Percentiles rank a stretch among this genome's conserved stretches.
These are phyloP conservation scores for Chlorops oryzae DNA, from an alignment of 1,140 invertebrate species.

Conservation along the genomic window DNA sequence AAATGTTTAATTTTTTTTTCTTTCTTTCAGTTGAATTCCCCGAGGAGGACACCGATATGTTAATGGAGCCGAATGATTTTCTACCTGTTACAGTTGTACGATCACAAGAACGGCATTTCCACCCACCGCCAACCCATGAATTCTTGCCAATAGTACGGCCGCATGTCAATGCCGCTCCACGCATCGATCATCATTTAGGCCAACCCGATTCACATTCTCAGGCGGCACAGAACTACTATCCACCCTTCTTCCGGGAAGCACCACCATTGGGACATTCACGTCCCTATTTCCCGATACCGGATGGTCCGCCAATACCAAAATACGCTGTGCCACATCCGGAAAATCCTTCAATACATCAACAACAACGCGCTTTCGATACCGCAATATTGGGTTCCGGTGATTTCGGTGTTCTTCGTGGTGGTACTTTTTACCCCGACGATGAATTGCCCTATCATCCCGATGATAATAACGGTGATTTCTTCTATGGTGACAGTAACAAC, in stretches of 20 bases:
- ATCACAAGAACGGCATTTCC: constrained; percentile 32
- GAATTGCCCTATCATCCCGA: constrained; percentile 52
- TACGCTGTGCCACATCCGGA: constrained; percentile 8
- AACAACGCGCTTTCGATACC: constrained; percentile 39
- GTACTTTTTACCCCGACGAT: constrained; percentile 67
- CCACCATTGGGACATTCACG: constrained; percentile 44
- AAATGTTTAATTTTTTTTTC: constrained; percentile 11
- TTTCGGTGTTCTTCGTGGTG: constrained; percentile 79
- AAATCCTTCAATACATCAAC: constrained; percentile 11
- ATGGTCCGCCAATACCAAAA: constrained; percentile 14
- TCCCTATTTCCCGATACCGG: constrained; percentile 32
- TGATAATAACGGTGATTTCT: constrained; percentile 51
- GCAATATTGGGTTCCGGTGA: constrained; percentile 75
- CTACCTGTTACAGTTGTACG: constrained; percentile 36
- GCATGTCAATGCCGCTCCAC: not conserved
- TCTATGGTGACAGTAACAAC: constrained; percentile 50
- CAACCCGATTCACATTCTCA: constrained; percentile 33
- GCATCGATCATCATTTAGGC: not conserved
- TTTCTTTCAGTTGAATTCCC: constrained; percentile 35
- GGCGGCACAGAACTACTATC: constrained; percentile 44
- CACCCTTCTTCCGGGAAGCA: constrained; percentile 43
- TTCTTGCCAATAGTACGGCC: constrained; percentile 32
- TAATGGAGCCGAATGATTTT: constrained; percentile 46
- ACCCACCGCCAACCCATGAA: constrained; percentile 18
- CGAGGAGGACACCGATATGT: constrained; percentile 43